Evolutionary conservation across 2,113 vertebrate genomes (phyloP).

Genomic region (Sceloporus undulatus): DNA sequence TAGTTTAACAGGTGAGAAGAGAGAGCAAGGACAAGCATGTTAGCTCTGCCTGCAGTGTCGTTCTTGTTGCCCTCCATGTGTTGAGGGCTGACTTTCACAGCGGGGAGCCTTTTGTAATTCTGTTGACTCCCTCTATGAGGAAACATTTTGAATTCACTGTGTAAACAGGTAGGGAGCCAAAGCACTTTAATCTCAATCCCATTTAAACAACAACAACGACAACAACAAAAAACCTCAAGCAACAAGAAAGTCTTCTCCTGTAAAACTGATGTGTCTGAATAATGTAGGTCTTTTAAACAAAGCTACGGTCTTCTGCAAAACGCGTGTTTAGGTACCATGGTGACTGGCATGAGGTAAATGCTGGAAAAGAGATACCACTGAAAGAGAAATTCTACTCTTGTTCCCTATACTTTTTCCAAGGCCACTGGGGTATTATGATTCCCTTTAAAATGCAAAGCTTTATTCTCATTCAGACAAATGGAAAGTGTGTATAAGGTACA

Average conservation of each 20-base stretch:
- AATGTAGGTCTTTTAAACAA: not conserved
- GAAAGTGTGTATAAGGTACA: not conserved
- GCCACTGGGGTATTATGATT: slow-evolving; percentile 2
- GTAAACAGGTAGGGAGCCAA: not conserved
- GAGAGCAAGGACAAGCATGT: too few relatives aligned
- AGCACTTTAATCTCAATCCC: not conserved
- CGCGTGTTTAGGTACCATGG: slow-evolving; percentile 22
- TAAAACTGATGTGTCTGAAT: not conserved
- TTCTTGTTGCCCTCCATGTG: too few relatives aligned
- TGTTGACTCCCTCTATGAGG: not conserved
- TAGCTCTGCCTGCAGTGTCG: too few relatives aligned
- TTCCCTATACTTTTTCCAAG: slow-evolving; percentile 19
- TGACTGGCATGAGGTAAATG: slow-evolving; percentile 13
- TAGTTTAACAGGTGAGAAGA: too few relatives aligned
- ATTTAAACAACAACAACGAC: not conserved
- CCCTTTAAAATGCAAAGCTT: not conserved
- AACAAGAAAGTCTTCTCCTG: not conserved
- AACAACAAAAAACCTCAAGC: too few relatives aligned
- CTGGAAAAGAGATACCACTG: not conserved
- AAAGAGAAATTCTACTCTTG: not conserved
- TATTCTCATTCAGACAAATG: not conserved
- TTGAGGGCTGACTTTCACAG: not conserved
- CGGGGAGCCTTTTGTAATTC: not conserved
- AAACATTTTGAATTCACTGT: not conserved
- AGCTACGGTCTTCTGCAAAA: not conserved